Evolutionary conservation across 1,140 invertebrate genomes (phyloP), one percentile per base, ranked within the genome.

Genomic region (Drosophila pachea): DNA sequence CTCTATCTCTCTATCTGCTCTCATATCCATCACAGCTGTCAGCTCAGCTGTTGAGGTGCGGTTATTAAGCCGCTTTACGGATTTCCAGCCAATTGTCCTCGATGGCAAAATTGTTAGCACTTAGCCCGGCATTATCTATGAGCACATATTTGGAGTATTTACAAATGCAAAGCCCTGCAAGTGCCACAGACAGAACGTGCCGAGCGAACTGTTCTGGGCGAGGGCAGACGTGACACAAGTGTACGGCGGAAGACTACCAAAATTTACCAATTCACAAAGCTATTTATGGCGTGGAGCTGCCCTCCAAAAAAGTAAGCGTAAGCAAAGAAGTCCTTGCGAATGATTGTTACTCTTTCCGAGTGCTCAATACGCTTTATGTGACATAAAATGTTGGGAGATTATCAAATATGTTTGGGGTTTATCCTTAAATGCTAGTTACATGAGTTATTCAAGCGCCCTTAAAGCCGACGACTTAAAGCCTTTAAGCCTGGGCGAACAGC

Each of bases 1-100:
- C 22, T 3, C 22, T 22, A 1, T 3, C 22, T 22, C 22, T 2
- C 22, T 22, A 1, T 22, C 22, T 22, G 22, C 22, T 22, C 22
- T 1, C 22, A 22, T 22, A 22, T 22, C 22, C 22, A 22, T 22
- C 22, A 22, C 22, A 22, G 22, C 22, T 22, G 22, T 22, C 22
- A 22, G 33, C 31, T 52, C 22, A 35, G 42, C 43, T 16, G 47
- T 2, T 52, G 49, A 62, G 62, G 72, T 74, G 72, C 48, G 33
- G 50, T 47, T 31, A 62, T 72, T 72, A 74, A 74, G 73, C 73
- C 55, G 53, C 68, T 74, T 74, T 38, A 0, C 32, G 45, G 61
- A 52, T 64, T 64, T 40, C n/a, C 31, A 14, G 16, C 35, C 42
- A 52, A 68, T 63, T 63, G 60, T 63, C 55, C 11, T 38, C 32